These are phyloP conservation scores for Melanargia galathea DNA, from an alignment of 2,888 invertebrate genomes.

Conservation along the genomic window DNA sequence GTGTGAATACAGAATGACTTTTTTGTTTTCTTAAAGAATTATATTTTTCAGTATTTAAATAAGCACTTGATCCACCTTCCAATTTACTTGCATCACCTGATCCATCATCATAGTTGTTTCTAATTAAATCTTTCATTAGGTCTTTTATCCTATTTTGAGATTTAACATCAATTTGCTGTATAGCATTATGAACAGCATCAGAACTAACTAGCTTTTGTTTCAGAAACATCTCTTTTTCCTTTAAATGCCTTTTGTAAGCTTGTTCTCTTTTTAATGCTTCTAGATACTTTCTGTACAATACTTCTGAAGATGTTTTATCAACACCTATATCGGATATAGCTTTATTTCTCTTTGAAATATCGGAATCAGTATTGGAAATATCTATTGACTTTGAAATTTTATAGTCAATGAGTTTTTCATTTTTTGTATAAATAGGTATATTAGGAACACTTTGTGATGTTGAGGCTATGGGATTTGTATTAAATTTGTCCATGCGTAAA, in stretches of 20 bases:
- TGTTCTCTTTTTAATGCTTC: conserved; percentile 68
- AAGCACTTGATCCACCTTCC: conserved; percentile 59
- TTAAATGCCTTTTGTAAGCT: conserved; percentile 65
- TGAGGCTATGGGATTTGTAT: conserved; percentile 63
- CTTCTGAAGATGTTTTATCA: conserved; percentile 68
- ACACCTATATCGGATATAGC: conserved; percentile 57
- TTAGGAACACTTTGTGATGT: conserved; percentile 76
- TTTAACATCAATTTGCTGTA: conserved; percentile 49
- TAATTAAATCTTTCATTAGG: conserved; percentile 71
- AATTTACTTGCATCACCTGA: conserved; percentile 77
- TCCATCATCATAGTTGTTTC: conserved; percentile 73
- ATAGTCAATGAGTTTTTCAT: conserved; percentile 51
- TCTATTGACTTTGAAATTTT: conserved; percentile 45
- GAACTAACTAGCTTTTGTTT: conserved; percentile 68
- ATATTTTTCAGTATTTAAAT: conserved; percentile 48
- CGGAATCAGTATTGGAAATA: conserved; percentile 63
- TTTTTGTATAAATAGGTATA: conserved; percentile 55
- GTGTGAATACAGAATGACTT: conserved; percentile 74
- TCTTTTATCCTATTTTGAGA: conserved; percentile 60
- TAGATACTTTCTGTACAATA: conserved; percentile 69
- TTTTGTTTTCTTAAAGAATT: conserved; percentile 55
- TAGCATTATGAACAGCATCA: conserved; percentile 55
- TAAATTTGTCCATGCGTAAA: conserved; percentile 65
- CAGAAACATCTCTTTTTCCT: conserved; percentile 69
- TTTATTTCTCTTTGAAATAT: conserved; percentile 62